These are phyloP conservation scores for Bryconaethiops microstoma DNA, from an alignment of 2,797 vertebrate genomes.

Conservation along the genomic window DNA sequence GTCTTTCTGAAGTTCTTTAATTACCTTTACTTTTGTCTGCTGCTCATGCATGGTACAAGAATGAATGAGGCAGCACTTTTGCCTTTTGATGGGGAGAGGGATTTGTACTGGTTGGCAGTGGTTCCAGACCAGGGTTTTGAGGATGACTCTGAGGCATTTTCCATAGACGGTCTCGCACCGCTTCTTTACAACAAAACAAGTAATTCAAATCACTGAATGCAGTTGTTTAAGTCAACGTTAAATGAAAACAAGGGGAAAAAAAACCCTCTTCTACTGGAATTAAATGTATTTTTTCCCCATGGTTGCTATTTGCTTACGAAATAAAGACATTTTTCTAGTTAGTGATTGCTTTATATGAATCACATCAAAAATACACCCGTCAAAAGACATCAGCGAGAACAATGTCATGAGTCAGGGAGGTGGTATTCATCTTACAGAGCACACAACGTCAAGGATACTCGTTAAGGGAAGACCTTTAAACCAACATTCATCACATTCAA, in stretches of 20 bases:
- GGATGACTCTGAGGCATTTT: neutral
- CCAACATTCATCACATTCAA: neutral
- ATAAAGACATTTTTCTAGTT: neutral
- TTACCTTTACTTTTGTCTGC: slow-evolving; percentile 53
- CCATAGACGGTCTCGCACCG: neutral
- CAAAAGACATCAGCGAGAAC: neutral
- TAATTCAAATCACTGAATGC: neutral
- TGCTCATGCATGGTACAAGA: slow-evolving; percentile 36
- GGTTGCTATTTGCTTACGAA: neutral
- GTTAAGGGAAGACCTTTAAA: neutral
- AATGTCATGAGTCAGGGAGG: neutral
- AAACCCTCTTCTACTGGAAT: neutral
- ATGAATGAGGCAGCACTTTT: slow-evolving; percentile 28
- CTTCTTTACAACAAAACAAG: neutral
- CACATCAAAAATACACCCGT: neutral
- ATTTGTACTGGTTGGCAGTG: neutral
- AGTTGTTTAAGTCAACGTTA: neutral
- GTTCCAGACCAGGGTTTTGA: neutral
- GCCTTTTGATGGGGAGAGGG: neutral
- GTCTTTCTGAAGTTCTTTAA: slow-evolving; percentile 60
- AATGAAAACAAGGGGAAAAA: neutral
- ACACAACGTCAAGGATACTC: neutral
- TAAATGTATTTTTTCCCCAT: neutral
- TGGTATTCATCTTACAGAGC: neutral
- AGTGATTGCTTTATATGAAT: neutral